Evolutionary conservation across 1,140 invertebrate genomes (phyloP).

Genomic region (Watersipora subatra): DNA sequence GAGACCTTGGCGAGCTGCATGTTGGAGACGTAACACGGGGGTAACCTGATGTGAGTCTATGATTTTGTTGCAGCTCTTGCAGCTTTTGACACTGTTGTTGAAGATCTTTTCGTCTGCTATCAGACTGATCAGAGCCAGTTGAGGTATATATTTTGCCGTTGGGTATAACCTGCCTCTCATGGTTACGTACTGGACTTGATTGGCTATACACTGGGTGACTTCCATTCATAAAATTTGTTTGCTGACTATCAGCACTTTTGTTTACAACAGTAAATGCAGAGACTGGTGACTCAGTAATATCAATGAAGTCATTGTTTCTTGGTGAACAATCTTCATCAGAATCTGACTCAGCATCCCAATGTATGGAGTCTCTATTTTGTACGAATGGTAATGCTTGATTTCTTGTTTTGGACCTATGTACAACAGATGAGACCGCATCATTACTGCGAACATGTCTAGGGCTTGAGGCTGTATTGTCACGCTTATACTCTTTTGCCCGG

Average conservation of each 20-base stretch:
- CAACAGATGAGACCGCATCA: background rate
- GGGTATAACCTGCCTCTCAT: no score
- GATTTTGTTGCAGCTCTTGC: background rate
- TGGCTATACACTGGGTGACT: no score
- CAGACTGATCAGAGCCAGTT: no score
- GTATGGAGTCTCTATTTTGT: conserved; percentile 1
- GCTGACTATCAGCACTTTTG: no score
- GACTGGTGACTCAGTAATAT: background rate
- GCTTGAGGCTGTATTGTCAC: background rate
- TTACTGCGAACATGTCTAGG: background rate
- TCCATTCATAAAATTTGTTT: no score
- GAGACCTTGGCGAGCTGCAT: no score
- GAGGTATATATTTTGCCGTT: no score
- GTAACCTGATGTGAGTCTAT: background rate
- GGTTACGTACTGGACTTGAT: no score
- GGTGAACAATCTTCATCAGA: background rate
- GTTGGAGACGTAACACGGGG: background rate
- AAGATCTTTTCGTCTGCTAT: background rate
- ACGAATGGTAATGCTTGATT: background rate
- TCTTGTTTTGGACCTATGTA: background rate
- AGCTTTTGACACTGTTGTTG: background rate
- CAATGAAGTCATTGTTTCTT: background rate
- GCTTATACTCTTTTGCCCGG: background rate
- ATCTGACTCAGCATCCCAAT: conserved; percentile 2
- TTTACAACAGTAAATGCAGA: background rate